Conservation (phyloP, 30 jellyfish, hydroid and myxozoan species). For the Catostylus mosaicus region DNA sequence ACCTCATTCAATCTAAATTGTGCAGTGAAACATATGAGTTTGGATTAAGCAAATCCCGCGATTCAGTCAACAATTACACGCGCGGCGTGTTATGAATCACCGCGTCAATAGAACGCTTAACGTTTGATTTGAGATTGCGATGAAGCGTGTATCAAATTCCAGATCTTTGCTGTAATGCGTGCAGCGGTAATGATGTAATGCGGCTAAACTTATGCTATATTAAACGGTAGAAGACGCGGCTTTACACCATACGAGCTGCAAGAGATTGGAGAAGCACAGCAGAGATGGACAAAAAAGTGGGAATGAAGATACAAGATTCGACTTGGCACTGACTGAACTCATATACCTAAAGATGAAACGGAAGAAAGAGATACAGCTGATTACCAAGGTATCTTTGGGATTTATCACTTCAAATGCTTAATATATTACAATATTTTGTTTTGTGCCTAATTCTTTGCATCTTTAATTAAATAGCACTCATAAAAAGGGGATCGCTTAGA, state of each 20-base stretch:
- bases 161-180: conserved; percentile 64
- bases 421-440: too few relatives aligned
- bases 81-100: conserved; percentile 2
- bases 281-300: background rate
- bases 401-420: too few relatives aligned
- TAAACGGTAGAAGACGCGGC: conserved; percentile 19
- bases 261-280: background rate
- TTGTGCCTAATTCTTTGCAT: too few relatives aligned
- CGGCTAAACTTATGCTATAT: background rate
- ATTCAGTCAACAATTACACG: background rate
- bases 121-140: background rate
- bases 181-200: conserved; percentile 62
- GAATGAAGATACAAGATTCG: too few relatives aligned
- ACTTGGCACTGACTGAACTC: too few relatives aligned
- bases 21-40: conserved; percentile 10
- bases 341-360: too few relatives aligned
- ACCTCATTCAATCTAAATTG: conserved; percentile 48
- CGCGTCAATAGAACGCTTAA: background rate
- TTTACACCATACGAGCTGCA: background rate
- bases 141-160: conserved; percentile 65
- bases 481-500: too few relatives aligned
- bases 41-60: conserved; percentile 2
- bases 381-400: too few relatives aligned
- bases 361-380: too few relatives aligned
- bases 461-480: too few relatives aligned